Evolutionary conservation across 2,797 vertebrate genomes (phyloP), one percentile per base, ranked within the genome.

Genomic region (Choloepus didactylus): DNA sequence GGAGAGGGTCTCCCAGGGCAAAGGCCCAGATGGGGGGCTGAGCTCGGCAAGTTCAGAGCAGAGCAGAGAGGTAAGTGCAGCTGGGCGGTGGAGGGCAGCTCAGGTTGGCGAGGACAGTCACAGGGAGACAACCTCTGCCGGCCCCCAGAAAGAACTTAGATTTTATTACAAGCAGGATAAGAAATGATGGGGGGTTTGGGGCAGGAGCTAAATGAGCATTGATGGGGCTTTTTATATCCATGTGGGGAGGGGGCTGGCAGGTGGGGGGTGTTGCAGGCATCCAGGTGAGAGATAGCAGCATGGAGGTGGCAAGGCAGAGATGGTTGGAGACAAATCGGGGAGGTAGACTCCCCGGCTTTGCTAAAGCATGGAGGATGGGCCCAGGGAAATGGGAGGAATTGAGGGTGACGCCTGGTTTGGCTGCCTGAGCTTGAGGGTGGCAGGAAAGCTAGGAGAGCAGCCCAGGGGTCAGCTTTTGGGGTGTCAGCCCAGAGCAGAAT

Each of bases 251-350:
- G 72, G 10, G 4, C 10, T 8, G 41, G 59, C 27, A 9, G 14
- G 1, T 0, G 9, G 9, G 8, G 21, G 31, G 46, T 16, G 23
- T 35, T 35, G 12, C 46, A 5, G 1, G 14, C 19, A 1, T 3
- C 15, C 16, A 14, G n/a, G 35, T 1, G 0, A 66, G 56, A 70
- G 35, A 35, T 12, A 18, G 25, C 0, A 5, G 1, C 9, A 46
- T 4, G 5, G 59, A 35, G 21, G 27, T 1, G 49, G 49, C 1
- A n/a, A 29, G 66, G 4, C 1, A 6, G 31, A 23, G 14, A 4
- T 16, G 25, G 64, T 5, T n/a, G 0, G 1, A 56, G 64, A 3
- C 0, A 15, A 16, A 12, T 6, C 6, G 14, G 21, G 88, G 35
- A 46, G 27, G 3, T 0, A 0, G 25, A 23, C 3, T 7, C 29